Evolutionary conservation across 1,140 invertebrate genomes (phyloP), one percentile per base, ranked within the genome.

Genomic region (Drosophila virilis): DNA sequence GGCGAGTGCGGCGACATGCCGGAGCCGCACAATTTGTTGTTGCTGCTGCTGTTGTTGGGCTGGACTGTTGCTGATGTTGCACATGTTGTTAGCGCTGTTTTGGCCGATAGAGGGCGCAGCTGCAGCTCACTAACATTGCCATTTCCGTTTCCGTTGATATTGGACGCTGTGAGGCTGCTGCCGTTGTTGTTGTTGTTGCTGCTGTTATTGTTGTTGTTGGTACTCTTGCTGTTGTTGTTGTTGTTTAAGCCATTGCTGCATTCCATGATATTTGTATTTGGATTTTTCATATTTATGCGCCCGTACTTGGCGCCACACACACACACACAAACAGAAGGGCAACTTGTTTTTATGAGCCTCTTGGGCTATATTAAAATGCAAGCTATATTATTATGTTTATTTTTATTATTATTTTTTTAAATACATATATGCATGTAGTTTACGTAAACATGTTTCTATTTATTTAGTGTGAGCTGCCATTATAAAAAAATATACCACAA

Each of bases 211-310:
- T n/a, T 74, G 10, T 15, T 67, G 10, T 1, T 54, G 48, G n/a
- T n/a, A n/a, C n/a, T n/a, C n/a, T 3, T 77, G 66, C 22, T 78
- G 52, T 42, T 77, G 64, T 58, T 83, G 37, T 55, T 82, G 74
- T 75, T 73, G 71, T 85, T 84, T 74, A 84, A 77, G 74, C 78
- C 76, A 80, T 59, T 82, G 72, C 65, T 77, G 70, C 80, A 79
- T 75, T 91, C 90, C 85, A 91, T 80, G 74, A 84, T 88, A 85
- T 79, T 86, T 61, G 58, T 61, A 46, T 61, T 74, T 73, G 74
- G 83, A 77, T 90, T 91, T 91, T 91, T 91, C 90, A 91, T 91
- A 88, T 88, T 89, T 89, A 89, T 77, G 68, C 58, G 66, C 70
- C 84, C 77, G 77, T 89, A 83, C 77, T 61, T 89, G 83, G 84